These are phyloP conservation scores for Anas platyrhynchos DNA, from an alignment of 2,113 vertebrate genomes.

Conservation along the genomic window DNA sequence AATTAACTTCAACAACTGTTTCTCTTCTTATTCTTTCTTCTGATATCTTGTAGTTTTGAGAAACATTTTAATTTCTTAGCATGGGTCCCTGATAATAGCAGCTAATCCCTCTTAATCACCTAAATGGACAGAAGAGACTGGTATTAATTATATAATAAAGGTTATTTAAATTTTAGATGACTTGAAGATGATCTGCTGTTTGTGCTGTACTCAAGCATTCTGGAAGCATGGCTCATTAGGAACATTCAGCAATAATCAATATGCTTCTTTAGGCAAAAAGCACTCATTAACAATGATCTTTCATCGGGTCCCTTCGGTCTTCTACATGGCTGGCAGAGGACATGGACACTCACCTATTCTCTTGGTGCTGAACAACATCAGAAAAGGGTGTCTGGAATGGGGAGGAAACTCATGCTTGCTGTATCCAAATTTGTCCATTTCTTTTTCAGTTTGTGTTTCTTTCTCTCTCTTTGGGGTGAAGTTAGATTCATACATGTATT, in stretches of 20 bases:
- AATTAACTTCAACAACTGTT: neutral
- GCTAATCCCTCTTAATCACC: neutral
- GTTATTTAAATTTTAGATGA: neutral
- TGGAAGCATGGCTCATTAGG: neutral
- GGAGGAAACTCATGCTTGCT: neutral
- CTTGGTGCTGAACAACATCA: neutral
- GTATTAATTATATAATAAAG: neutral
- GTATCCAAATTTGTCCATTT: neutral
- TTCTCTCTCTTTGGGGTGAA: neutral
- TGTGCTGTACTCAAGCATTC: neutral
- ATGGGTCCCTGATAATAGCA: neutral
- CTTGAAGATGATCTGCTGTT: neutral
- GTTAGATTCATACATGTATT: neutral
- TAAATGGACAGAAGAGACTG: neutral
- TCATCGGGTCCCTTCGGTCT: neutral
- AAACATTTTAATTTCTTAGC: neutral
- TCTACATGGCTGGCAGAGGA: neutral
- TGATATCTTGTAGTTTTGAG: neutral
- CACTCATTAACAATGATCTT: neutral
- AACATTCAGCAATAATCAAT: neutral
- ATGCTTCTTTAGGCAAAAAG: neutral
- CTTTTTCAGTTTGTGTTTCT: neutral
- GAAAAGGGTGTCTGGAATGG: neutral
- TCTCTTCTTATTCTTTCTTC: neutral
- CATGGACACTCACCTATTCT: neutral